Percentiles rank a stretch among this genome's conserved stretches.
These are phyloP conservation scores for Cyprinus carpio DNA, from an alignment of 2,113 vertebrate species.

Conservation along the genomic window DNA sequence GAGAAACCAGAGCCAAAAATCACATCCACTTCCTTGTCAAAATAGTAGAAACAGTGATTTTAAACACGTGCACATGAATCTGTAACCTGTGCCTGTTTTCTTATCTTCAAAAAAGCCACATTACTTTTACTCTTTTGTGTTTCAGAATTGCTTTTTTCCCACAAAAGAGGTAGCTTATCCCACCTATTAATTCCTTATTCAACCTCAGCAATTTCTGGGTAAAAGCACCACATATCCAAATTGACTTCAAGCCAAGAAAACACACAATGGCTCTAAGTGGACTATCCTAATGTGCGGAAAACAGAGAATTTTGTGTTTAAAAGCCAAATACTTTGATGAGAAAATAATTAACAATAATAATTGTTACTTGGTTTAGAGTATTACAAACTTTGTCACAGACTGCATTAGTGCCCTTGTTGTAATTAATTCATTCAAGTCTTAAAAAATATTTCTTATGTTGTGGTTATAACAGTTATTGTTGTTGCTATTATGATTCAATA, in stretches of 20 bases:
- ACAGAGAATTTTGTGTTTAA: conserved; percentile 30
- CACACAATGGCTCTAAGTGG: conserved; percentile 53
- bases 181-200: conserved; percentile 51
- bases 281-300: conserved; percentile 52
- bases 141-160: conserved; percentile 43
- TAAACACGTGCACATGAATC: conserved; percentile 44
- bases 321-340: conserved; percentile 40
- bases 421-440: background rate
- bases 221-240: conserved; percentile 58
- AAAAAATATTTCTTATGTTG: background rate
- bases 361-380: background rate
- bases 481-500: background rate
- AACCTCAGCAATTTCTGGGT: conserved; percentile 39
- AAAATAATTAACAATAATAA: background rate
- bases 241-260: conserved; percentile 52
- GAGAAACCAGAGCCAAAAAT: background rate
- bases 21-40: conserved; percentile 38
- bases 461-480: background rate
- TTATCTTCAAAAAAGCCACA: conserved; percentile 69
- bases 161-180: conserved; percentile 28
- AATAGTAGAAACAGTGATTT: conserved; percentile 38
- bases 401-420: background rate
- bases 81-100: no score
- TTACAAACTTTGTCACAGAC: conserved; percentile 1
- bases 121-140: conserved; percentile 57